phyloP scores from a whole-genome alignment of 2,797 vertebrate species.

The Apogon talboti region DNA sequence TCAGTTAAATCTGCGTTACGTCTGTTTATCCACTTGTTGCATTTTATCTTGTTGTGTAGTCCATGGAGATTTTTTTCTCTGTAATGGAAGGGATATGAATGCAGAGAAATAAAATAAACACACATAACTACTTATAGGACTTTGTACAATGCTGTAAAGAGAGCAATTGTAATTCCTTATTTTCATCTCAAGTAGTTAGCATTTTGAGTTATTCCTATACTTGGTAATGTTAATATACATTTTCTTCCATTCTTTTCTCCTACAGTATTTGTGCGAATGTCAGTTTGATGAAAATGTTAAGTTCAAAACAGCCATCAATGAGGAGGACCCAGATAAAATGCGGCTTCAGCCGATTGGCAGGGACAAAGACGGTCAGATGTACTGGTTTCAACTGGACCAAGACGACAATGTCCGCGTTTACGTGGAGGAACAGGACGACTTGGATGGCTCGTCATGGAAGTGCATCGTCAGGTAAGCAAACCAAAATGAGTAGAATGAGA shows the following conservation, averaged over 20 bases:
- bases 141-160: too few relatives aligned
- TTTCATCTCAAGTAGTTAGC: too few relatives aligned
- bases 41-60: too few relatives aligned
- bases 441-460: constrained; percentile 95
- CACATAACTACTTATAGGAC: too few relatives aligned
- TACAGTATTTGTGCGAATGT: constrained; percentile 95
- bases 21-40: too few relatives aligned
- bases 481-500: neutral
- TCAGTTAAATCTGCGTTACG: too few relatives aligned
- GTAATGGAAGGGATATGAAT: too few relatives aligned
- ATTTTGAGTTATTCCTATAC: too few relatives aligned
- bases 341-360: constrained; percentile 95
- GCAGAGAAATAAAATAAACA: too few relatives aligned
- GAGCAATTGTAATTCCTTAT: too few relatives aligned
- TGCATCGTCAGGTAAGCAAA: constrained; percentile 91
- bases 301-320: constrained; percentile 96
- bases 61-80: too few relatives aligned
- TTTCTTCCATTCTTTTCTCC: constrained; percentile 31
- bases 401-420: constrained; percentile 95
- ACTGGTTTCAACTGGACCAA: constrained; percentile 97
- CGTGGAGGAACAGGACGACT: constrained; percentile 96
- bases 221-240: too few relatives aligned
- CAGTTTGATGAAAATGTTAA: constrained; percentile 99
- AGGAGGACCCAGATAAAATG: constrained; percentile 97
- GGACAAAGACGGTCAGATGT: constrained; percentile 97